Evolutionary conservation across 2,797 vertebrate genomes (phyloP), one percentile per base, ranked within the genome.

Genomic region (Caiman crocodilus): DNA sequence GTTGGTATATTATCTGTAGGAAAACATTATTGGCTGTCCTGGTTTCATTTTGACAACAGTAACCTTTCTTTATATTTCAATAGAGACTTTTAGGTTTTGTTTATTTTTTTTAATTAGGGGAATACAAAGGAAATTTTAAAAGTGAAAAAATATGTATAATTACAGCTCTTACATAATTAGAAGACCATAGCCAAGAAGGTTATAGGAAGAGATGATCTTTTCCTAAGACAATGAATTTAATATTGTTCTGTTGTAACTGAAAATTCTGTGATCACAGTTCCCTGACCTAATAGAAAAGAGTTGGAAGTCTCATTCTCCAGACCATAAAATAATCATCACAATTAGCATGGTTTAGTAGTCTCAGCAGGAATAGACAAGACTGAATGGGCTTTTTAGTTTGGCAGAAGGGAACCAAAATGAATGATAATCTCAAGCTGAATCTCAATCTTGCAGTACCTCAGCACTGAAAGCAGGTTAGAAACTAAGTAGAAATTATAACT

Each of bases 401-500:
- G 11, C 12, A 71, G 32, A 7, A 50, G 42, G 42, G 42, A 50
- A 10, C 42, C 42, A 50, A 50, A 50, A 50, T 50, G 42, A 50
- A 50, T 50, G 42, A 50, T 50, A 50, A 50, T 50, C 42, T 50
- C 42, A 50, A 50, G 11, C 42, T 50, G 42, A 50, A 50, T 82
- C 71, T 86, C 74, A 55, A 59, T 65, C 18, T 57, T 7, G 0
- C 60, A 77, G 65, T 85, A 77, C 60, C n/a, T 65, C 76, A 60
- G 79, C 3, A 1, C 82, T 86, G 4, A 5, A 82, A 80, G 61
- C 76, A 60, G 0, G 1, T 25, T n/a, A 17, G 76, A 60, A 42
- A 58, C 7, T 82, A 55, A 82, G 15, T 86, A 67, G 82, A 85
- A 94, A 95, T 69, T 10, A 20, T 57, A 67, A 88, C 64, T n/a